Evolutionary conservation across 2,888 invertebrate genomes (phyloP).

Genomic region (Nemurella pictetii): DNA sequence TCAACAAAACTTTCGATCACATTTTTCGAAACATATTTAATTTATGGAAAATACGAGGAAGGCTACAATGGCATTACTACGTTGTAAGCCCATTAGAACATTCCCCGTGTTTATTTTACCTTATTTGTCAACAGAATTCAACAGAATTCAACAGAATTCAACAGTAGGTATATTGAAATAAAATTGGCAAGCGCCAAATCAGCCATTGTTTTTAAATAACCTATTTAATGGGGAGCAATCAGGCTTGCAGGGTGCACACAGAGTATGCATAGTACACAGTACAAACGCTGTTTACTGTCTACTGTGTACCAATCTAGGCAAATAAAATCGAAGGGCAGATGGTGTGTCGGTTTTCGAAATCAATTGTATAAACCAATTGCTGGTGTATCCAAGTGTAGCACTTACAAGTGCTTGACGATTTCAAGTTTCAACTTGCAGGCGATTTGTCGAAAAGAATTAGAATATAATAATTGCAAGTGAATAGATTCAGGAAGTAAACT

Average conservation of each 20-base stretch:
- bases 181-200: slow-evolving; percentile 14
- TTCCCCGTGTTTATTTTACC: slow-evolving; percentile 13
- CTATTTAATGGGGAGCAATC: neutral
- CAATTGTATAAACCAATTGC: neutral
- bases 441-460: neutral
- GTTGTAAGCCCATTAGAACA: neutral
- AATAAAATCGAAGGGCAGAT: neutral
- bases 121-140: slow-evolving; percentile 11
- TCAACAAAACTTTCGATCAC: neutral
- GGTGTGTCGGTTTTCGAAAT: neutral
- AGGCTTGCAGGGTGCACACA: neutral
- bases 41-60: neutral
- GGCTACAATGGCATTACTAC: neutral
- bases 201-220: slow-evolving; percentile 22
- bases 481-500: neutral
- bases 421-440: neutral
- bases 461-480: neutral
- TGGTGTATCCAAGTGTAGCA: no score
- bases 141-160: neutral
- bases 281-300: neutral
- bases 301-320: neutral
- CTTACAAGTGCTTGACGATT: no score
- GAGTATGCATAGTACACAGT: neutral
- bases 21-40: neutral
- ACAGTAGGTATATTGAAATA: neutral